Evolutionary conservation across 2,797 vertebrate genomes (phyloP).

Genomic region (Pteronotus mesoamericanus): DNA sequence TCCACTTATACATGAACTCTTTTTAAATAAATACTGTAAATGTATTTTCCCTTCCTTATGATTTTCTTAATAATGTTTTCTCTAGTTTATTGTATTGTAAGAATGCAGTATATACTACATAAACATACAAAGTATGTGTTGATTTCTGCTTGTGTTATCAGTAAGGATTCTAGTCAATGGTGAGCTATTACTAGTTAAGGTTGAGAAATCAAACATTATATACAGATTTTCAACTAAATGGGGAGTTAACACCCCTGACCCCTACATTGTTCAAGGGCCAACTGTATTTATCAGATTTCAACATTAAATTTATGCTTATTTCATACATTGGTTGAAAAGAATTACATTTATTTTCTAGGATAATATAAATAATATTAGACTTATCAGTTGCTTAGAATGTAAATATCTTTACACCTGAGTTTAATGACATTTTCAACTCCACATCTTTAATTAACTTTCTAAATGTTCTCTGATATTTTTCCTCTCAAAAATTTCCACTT

Average conservation of each 20-base stretch:
- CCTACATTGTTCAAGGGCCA: background rate
- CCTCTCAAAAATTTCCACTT: background rate
- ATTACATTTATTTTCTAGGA: background rate
- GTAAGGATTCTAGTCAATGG: background rate
- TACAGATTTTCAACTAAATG: background rate
- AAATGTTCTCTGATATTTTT: background rate
- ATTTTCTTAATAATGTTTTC: background rate
- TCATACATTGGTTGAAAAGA: background rate
- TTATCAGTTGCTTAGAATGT: background rate
- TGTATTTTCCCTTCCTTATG: background rate
- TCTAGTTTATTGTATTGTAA: background rate
- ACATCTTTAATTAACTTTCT: background rate
- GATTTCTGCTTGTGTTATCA: background rate
- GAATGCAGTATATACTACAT: background rate
- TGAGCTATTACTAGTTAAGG: background rate
- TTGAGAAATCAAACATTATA: background rate
- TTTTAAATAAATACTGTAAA: background rate
- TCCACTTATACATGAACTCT: background rate
- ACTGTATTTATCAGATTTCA: background rate
- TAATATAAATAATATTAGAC: background rate
- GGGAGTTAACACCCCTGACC: background rate
- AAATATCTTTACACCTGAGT: background rate
- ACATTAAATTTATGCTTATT: background rate
- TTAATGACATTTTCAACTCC: background rate
- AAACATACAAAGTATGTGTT: background rate